Percentiles rank a stretch among this genome's conserved stretches.
These are phyloP conservation scores for Epistrophe eligans DNA, from an alignment of 2,888 invertebrate genomes.

Conservation along the genomic window DNA sequence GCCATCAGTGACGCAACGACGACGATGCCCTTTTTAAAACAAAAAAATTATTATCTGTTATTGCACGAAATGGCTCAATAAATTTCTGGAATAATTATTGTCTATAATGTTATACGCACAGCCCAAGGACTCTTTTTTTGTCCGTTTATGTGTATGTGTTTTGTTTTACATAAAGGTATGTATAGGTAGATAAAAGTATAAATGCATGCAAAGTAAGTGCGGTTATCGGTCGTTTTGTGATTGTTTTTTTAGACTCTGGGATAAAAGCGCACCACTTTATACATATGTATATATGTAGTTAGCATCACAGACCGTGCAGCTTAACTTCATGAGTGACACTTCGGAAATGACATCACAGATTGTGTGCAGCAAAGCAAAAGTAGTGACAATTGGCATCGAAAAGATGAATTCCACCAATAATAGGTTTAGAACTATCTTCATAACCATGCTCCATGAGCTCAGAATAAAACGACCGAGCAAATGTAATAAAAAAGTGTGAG, in stretches of 20 bases:
- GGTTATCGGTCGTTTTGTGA: conserved; percentile 24
- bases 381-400: not conserved
- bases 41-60: conserved; percentile 57
- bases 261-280: conserved; percentile 52
- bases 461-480: too few species aligned
- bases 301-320: not conserved
- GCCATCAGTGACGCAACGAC: not conserved
- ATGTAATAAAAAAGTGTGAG: too few species aligned
- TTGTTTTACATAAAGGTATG: not conserved
- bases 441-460: too few species aligned
- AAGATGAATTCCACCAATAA: conserved; percentile 10
- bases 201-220: conserved; percentile 3
- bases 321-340: conserved; percentile 59
- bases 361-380: conserved; percentile 44
- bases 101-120: conserved; percentile 7
- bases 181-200: not conserved
- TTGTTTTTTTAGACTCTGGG: conserved; percentile 28
- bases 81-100: conserved; percentile 64
- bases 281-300: too few species aligned
- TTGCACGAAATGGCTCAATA: conserved; percentile 59
- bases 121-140: not conserved
- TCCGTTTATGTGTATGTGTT: not conserved
- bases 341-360: conserved; percentile 66
- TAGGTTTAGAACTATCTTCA: too few species aligned
- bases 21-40: conserved; percentile 11